These are phyloP conservation scores for Astur gentilis DNA, from an alignment of 2,113 vertebrate species.

Conservation along the genomic window DNA sequence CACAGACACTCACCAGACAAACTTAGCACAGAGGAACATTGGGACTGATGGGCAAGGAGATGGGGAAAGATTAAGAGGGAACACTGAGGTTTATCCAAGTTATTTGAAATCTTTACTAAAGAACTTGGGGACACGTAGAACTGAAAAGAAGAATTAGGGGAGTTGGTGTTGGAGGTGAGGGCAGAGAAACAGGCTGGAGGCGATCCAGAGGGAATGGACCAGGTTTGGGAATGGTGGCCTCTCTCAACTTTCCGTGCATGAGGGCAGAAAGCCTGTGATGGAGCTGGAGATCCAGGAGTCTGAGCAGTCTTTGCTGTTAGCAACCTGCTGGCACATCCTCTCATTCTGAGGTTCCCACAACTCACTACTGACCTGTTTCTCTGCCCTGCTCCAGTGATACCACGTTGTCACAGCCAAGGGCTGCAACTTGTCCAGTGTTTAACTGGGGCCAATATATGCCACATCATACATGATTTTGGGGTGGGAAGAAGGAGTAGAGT, in stretches of 20 bases:
- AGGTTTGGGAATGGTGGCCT: not conserved
- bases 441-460: not conserved
- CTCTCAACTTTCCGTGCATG: not conserved
- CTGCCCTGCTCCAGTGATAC: not conserved
- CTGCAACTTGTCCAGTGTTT: not conserved
- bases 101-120: not conserved
- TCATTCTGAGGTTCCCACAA: not conserved
- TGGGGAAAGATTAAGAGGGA: not conserved
- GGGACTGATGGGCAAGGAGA: not conserved
- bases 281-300: not conserved
- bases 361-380: not conserved
- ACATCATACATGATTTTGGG: not conserved
- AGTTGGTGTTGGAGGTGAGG: not conserved
- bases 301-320: not conserved
- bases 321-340: not conserved
- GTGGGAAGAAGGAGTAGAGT: not conserved
- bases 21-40: not conserved
- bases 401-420: not conserved
- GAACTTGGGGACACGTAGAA: not conserved
- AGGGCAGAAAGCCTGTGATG: not conserved
- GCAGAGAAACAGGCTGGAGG: not conserved
- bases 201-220: not conserved
- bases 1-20: not conserved
- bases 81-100: not conserved
- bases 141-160: not conserved